A percentile compares a stretch with the other conserved stretches of the same genome.
Evolutionary conservation across 2,797 vertebrate species (phyloP).

Genomic region (Aulostomus chinensis): DNA sequence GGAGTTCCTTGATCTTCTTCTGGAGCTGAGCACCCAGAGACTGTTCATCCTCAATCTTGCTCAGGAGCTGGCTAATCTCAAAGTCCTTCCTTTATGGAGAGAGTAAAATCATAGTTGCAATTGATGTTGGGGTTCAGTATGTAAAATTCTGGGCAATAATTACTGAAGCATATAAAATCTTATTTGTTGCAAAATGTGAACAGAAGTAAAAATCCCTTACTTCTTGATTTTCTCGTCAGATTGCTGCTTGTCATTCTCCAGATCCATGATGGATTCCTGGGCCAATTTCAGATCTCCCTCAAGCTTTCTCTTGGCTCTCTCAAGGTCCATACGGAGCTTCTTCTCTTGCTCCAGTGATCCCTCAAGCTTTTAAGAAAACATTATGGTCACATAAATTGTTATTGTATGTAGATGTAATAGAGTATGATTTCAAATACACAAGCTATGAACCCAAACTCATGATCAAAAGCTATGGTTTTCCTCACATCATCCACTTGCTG

Average conservation of each 20-base stretch:
- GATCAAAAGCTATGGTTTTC: too few relatives aligned
- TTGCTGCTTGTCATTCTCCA: conserved; percentile 81
- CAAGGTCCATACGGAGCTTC: conserved; percentile 85
- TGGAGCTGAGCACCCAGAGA: conserved; percentile 71
- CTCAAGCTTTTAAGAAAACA: conserved; percentile 76
- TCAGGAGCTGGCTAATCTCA: conserved; percentile 86
- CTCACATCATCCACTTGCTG: conserved; percentile 90
- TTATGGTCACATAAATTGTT: too few relatives aligned
- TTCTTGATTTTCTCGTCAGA: conserved; percentile 88
- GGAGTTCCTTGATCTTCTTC: conserved; percentile 85
- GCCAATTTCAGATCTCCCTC: conserved; percentile 89
- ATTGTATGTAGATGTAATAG: too few relatives aligned
- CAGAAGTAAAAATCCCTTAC: too few relatives aligned
- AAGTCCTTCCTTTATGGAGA: conserved; percentile 84
- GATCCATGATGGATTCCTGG: conserved; percentile 83
- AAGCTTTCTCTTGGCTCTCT: conserved; percentile 87
- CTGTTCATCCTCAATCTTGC: conserved; percentile 88
- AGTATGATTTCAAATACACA: too few relatives aligned
- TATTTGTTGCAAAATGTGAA: too few relatives aligned
- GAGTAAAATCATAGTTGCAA: too few relatives aligned
- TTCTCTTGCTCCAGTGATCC: conserved; percentile 87
- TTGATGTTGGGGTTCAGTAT: too few relatives aligned
- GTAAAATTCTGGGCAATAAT: too few relatives aligned
- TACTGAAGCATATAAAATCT: too few relatives aligned
- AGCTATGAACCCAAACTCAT: too few relatives aligned